These are phyloP conservation scores for Mustela lutreola DNA, from an alignment of 2,113 vertebrate genomes.

Conservation along the genomic window DNA sequence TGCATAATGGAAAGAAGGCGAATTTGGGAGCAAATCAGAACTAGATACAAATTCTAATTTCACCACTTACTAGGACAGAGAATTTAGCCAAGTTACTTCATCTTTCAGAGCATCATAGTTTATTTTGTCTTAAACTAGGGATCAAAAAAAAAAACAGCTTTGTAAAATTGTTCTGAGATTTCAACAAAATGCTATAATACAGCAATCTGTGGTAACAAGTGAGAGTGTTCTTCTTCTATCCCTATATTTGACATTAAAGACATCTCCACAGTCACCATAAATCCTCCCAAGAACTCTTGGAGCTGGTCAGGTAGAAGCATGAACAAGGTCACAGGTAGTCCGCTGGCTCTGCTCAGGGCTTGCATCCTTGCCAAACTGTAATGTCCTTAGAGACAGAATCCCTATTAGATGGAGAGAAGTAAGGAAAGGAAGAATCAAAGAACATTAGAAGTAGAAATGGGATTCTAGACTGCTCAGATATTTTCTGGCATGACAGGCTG, in stretches of 20 bases:
- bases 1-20: neutral
- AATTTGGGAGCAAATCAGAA: neutral
- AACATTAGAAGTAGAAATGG: neutral
- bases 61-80: neutral
- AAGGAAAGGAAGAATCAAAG: neutral
- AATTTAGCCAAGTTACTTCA: neutral
- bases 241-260: neutral
- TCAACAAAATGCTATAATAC: rapidly evolving
- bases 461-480: neutral
- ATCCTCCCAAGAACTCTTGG: too few species aligned
- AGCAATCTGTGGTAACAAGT: neutral
- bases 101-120: neutral
- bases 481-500: neutral
- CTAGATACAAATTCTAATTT: neutral
- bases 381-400: neutral
- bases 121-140: neutral
- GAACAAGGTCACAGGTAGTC: rapidly evolving
- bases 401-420: too few species aligned
- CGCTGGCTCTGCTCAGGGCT: neutral
- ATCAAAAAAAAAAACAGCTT: neutral
- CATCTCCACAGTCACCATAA: neutral
- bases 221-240: too few species aligned
- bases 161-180: neutral
- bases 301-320: neutral
- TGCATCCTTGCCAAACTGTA: too few species aligned